These are phyloP conservation scores for Psylliodes chrysocephalus DNA, from an alignment of 2,888 invertebrate genomes.

Conservation along the genomic window DNA sequence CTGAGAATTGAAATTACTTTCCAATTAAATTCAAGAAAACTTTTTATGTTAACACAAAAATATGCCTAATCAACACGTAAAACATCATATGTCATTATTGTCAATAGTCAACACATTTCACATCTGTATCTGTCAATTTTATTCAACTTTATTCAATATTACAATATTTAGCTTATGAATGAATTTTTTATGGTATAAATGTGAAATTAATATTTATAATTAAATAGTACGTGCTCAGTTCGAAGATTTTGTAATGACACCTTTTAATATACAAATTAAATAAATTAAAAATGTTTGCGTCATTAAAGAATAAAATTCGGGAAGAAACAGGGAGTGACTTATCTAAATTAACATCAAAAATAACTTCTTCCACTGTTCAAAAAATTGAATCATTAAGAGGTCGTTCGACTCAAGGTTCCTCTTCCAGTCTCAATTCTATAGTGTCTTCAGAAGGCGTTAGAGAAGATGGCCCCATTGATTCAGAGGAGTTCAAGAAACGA, in stretches of 20 bases:
- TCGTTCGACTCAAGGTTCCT: conserved; percentile 64
- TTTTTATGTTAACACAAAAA: background rate
- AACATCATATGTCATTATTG: background rate
- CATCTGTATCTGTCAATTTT: background rate
- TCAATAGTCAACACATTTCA: background rate
- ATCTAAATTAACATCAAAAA: conserved; percentile 63
- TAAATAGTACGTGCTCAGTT: background rate
- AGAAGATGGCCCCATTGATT: conserved; percentile 66
- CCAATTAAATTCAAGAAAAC: no score
- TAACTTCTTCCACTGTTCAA: conserved; percentile 66
- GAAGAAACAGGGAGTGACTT: conserved; percentile 89
- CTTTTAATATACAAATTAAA: background rate
- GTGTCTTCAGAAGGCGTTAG: conserved; percentile 63
- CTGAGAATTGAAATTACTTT: no score
- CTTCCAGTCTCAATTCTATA: conserved; percentile 63
- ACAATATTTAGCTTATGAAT: no score
- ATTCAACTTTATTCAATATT: no score
- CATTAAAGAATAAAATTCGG: conserved; percentile 88
- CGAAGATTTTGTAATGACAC: conserved; percentile 7
- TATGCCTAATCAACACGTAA: background rate
- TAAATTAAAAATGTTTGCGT: conserved; percentile 77
- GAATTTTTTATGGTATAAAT: no score
- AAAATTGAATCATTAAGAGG: conserved; percentile 64
- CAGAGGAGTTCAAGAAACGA: conserved; percentile 64
- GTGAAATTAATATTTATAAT: background rate